Percentiles rank a stretch among this genome's conserved stretches.
Evolutionary conservation across 2,888 invertebrate genomes (phyloP).

Genomic region (Quadriops clusia): DNA sequence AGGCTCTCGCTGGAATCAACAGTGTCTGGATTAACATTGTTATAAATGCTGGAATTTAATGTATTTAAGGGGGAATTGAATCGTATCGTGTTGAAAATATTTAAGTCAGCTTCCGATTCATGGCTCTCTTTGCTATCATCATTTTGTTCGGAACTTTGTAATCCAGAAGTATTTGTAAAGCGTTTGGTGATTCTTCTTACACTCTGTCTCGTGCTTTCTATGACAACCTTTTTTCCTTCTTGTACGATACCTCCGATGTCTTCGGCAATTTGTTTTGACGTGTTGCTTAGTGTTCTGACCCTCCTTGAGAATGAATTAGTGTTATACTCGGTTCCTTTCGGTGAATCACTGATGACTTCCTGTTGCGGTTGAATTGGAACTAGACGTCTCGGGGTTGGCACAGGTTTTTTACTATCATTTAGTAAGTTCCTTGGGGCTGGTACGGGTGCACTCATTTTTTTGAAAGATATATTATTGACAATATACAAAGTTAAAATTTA

Average conservation of each 20-base stretch:
- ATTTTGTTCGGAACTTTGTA: slow-evolving; percentile 11
- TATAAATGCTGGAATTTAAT: slow-evolving; percentile 12
- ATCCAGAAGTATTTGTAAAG: slow-evolving; percentile 20
- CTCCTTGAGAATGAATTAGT: slow-evolving; percentile 33
- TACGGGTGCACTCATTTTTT: slow-evolving; percentile 24
- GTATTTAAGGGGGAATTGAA: slow-evolving; percentile 47
- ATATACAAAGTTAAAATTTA: slow-evolving; percentile 1
- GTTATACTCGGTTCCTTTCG: slow-evolving; percentile 17
- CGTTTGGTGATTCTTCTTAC: slow-evolving; percentile 30
- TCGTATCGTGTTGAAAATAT: slow-evolving; percentile 52
- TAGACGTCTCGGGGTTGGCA: slow-evolving; percentile 43
- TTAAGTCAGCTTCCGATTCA: slow-evolving; percentile 19
- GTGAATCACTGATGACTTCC: slow-evolving; percentile 5
- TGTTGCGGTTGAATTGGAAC: slow-evolving; percentile 26
- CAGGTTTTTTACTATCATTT: slow-evolving; percentile 37
- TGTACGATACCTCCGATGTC: slow-evolving; percentile 45
- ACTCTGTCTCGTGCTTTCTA: slow-evolving; percentile 48
- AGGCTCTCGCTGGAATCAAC: slow-evolving; percentile 17
- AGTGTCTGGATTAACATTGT: slow-evolving; percentile 18
- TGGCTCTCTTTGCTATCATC: slow-evolving; percentile 18
- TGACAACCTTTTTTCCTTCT: slow-evolving; percentile 47
- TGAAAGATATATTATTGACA: slow-evolving; percentile 5
- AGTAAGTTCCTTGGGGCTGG: slow-evolving; percentile 22
- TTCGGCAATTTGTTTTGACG: slow-evolving; percentile 45
- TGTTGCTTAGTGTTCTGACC: slow-evolving; percentile 41